Evolutionary conservation across 2,888 invertebrate genomes (phyloP).

Genomic region (Chesias legatella): DNA sequence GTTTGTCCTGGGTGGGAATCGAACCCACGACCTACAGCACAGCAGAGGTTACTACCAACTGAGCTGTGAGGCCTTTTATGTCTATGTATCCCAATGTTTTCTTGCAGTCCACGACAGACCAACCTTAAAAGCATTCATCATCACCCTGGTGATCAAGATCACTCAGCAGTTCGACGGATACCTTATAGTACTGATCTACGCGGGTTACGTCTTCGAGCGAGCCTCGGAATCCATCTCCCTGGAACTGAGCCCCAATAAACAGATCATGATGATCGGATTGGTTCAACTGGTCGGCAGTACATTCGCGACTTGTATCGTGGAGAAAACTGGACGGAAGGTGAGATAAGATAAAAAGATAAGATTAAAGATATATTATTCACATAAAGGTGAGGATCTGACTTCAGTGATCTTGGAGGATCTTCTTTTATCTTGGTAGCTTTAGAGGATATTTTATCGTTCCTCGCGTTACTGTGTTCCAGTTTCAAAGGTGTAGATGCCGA

Average conservation of each 20-base stretch:
- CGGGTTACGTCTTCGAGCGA: slow-evolving; percentile 62
- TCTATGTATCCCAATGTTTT: neutral
- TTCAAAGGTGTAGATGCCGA: too few species aligned
- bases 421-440: too few species aligned
- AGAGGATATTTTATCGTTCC: too few species aligned
- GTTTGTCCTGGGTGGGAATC: too few species aligned
- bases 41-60: too few species aligned
- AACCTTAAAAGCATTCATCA: slow-evolving; percentile 67
- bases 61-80: too few species aligned
- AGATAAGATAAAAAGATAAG: slow-evolving; percentile 8
- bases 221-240: slow-evolving; percentile 58
- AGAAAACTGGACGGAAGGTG: slow-evolving; percentile 71
- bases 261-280: slow-evolving; percentile 65
- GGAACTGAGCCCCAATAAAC: slow-evolving; percentile 65
- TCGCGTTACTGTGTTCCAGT: too few species aligned
- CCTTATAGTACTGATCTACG: slow-evolving; percentile 69
- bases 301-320: slow-evolving; percentile 64
- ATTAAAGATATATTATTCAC: too few species aligned
- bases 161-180: slow-evolving; percentile 73
- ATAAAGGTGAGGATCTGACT: too few species aligned
- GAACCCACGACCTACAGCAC: too few species aligned
- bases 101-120: slow-evolving; percentile 62
- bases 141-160: slow-evolving; percentile 66
- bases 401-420: too few species aligned
- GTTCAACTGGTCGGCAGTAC: slow-evolving; percentile 64